These are phyloP conservation scores for Cydia strobilella DNA, from an alignment of 1,140 invertebrate species.

Conservation along the genomic window DNA sequence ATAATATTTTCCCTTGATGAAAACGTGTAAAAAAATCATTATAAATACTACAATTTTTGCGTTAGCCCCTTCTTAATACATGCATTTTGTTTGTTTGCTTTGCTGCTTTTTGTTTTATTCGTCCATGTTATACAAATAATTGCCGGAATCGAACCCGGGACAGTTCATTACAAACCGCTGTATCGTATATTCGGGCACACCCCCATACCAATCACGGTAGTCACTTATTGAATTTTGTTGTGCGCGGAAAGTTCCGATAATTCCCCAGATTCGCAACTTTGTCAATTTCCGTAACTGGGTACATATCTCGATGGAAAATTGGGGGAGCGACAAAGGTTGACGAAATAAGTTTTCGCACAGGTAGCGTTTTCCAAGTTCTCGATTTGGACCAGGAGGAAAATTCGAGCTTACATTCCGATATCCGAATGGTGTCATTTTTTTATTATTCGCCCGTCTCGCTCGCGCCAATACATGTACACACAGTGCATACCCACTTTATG, in stretches of 20 bases:
- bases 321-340: constrained; percentile 15
- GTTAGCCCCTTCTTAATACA: no score
- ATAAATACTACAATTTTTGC: no score
- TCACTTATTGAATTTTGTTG: constrained; percentile 78
- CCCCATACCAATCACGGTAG: constrained; percentile 69
- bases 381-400: not conserved
- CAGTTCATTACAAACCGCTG: constrained; percentile 33
- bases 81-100: no score
- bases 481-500: no score
- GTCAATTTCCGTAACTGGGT: constrained; percentile 71
- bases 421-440: no score
- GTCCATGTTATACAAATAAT: no score
- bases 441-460: no score
- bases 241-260: constrained; percentile 74
- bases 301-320: constrained; percentile 54
- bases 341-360: constrained; percentile 20
- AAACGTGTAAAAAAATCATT: no score
- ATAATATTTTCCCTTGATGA: no score
- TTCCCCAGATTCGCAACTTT: constrained; percentile 71
- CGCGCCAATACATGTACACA: no score
- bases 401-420: no score
- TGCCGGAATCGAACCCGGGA: constrained; percentile 23
- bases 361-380: constrained; percentile 1
- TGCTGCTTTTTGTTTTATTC: no score
- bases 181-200: constrained; percentile 37